Base-by-base conservation (phyloP, 2,113 vertebrate species). In the Xiphophorus hellerii region DNA sequence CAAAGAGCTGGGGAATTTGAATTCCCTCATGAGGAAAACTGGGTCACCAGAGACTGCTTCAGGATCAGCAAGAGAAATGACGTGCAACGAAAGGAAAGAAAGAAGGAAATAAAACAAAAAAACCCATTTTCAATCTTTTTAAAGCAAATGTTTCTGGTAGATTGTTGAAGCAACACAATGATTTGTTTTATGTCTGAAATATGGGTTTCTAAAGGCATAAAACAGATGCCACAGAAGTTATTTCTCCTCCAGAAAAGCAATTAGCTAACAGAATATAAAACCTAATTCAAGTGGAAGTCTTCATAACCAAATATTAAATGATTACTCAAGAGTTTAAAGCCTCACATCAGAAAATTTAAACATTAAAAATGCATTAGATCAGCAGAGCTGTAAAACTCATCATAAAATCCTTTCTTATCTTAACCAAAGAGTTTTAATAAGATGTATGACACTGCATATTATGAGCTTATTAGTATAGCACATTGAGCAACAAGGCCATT, bases 1-100 rank as follows among this genome's bases (percentile, higher is more conserved):
- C 62, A 3, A 51, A 51, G 69, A 70, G 35, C 71, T 61, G 81
- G 51, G 44, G 77, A 79, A 66, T 76, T 12, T 44, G 39, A 82
- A 66, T 74, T 77, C 73, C 54, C 62, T 75, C 42, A 66, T 1
- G 1, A 71, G 66, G 27, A 66, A 58, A 76, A 66, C n/a, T 63
- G 54, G 75, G 71, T 73, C 72, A 81, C 14, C 35, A 74, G 73
- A 66, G 42, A 58, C 7, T 66, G 44, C 11, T 22, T 68, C 15
- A 35, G 64, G 30, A 22, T 75, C 15, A 30, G 62, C 25, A 66
- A 42, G 67, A 28, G 29, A 51, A 71, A 71, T 13, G 31, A 75
- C 8, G 22, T 37, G 68, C 10, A 71, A 44, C 12, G 2, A 68
- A 51, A 65, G n/a, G 11, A 64, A 37, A n/a, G 12, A 44, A 28